Percentiles rank a stretch among this genome's conserved stretches.
phyloP scores from a whole-genome alignment of 2,888 invertebrate genomes.

The Drosophila kanekoi region DNA sequence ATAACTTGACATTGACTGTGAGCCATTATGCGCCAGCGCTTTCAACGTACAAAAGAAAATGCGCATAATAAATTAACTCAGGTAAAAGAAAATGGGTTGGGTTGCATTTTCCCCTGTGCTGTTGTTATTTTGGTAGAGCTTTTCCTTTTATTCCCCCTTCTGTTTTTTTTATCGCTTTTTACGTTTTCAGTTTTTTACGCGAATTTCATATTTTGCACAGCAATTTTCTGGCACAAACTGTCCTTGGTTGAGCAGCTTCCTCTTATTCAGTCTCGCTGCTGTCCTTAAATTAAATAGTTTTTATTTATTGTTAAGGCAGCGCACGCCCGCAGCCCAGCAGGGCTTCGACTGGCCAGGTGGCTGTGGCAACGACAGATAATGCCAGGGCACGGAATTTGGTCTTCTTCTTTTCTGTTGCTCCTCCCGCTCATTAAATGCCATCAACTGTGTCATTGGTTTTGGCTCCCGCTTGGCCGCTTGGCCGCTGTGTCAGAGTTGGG shows the following conservation, averaged over 20 bases:
- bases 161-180: not conserved
- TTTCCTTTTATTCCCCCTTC: constrained; percentile 9
- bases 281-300: constrained; percentile 82
- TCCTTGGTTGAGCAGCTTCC: constrained; percentile 39
- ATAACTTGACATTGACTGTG: constrained; percentile 80
- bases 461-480: constrained; percentile 13
- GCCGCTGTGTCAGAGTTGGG: constrained; percentile 2
- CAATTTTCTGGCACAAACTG: constrained; percentile 29
- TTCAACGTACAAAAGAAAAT: constrained; percentile 63
- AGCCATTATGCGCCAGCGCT: constrained; percentile 29
- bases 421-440: constrained; percentile 43
- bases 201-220: constrained; percentile 58
- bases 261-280: constrained; percentile 18
- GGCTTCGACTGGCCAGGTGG: constrained; percentile 19
- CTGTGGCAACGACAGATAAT: constrained; percentile 66
- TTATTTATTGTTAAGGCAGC: constrained; percentile 76
- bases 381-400: constrained; percentile 44
- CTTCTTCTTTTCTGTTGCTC: constrained; percentile 22
- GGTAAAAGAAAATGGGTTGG: constrained; percentile 38
- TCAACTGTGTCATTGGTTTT: constrained; percentile 48
- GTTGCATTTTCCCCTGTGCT: constrained; percentile 22
- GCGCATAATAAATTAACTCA: constrained; percentile 78
- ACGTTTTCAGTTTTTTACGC: constrained; percentile 28
- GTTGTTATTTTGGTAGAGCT: constrained; percentile 14
- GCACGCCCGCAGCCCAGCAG: constrained; percentile 30